These are phyloP conservation scores for Paramormyrops hopkinsi DNA, from an alignment of 2,797 vertebrate genomes.

Conservation along the genomic window DNA sequence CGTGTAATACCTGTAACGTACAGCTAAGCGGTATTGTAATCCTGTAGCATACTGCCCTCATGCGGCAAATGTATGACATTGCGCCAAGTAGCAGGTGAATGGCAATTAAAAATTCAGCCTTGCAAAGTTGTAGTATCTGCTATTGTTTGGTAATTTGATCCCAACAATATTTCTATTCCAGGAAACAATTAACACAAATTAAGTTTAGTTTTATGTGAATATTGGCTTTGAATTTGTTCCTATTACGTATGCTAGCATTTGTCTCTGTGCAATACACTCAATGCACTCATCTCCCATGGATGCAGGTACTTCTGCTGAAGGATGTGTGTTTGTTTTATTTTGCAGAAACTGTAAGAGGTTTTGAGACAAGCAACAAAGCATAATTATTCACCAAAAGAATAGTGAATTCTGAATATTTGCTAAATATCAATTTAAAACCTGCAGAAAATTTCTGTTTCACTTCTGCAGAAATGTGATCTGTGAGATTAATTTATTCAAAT, in stretches of 20 bases:
- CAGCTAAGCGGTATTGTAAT: not conserved
- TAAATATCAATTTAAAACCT: not conserved
- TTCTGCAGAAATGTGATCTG: not conserved
- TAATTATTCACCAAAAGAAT: not conserved
- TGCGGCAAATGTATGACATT: not conserved
- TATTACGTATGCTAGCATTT: not conserved
- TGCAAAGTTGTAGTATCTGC: not conserved
- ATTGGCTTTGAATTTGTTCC: not conserved
- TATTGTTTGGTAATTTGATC: not conserved
- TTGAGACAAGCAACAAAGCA: not conserved
- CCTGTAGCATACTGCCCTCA: slow-evolving; percentile 10
- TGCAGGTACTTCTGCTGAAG: not conserved
- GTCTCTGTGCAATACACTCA: not conserved
- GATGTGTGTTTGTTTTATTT: not conserved
- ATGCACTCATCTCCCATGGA: not conserved
- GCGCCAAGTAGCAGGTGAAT: not conserved
- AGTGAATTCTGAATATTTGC: not conserved
- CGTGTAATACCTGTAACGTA: not conserved
- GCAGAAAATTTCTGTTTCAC: not conserved
- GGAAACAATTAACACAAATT: not conserved
- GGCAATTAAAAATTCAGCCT: not conserved
- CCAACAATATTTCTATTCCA: not conserved
- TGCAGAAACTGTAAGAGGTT: not conserved
- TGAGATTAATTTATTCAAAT: not conserved
- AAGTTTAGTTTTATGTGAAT: not conserved